Base-by-base conservation (phyloP, 2,113 vertebrate species). In the Machaerirhynchus nigripectus region DNA sequence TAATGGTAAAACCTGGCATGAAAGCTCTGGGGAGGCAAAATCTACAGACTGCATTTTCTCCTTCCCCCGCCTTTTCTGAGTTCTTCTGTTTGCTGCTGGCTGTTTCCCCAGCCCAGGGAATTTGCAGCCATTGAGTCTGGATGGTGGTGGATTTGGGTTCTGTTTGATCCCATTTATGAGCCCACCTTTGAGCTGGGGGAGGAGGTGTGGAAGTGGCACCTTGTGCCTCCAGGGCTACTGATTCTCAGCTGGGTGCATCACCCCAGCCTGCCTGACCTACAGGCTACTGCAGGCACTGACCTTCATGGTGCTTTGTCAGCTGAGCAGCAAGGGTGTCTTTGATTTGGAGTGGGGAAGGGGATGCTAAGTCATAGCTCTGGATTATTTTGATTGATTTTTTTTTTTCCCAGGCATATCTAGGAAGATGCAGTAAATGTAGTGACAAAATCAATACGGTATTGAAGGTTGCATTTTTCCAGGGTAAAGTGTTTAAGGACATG, bases 401-500 rank as follows among this genome's bases (percentile, higher is more conserved):
- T 79, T 17, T 7, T 10, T 1, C 9, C 46, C 39, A 59, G 3
- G 71, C 57, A 5, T 87, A 44, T 73, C 52, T 70, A 47, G 71
- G 33, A 90, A 59, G 50, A 61, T 83, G 63, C 40, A 83, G 50
- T 83, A 61, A 83, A 83, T 67, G 28, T 33, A 71, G 33, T 75
- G 69, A 84, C 68, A 92, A 94, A 90, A 93, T 93, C 75, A 55
- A 74, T 94, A 46, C 1, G 2, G 18, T 84, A 81, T 78, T 71
- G 71, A 92, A 94, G 40, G 49, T 14, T 96, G 80, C 49, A 46
- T 93, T 95, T 95, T 95, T 89, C 52, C 64, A 71, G 17, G 16
- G 17, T 49, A 23, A 77, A 86, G 57, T 77, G 26, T 69, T 39
- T 81, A 92, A 84, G 84, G 59, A 73, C 33, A 17, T 65, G 20